These are phyloP conservation scores for Caradrina clavipalpis DNA, from an alignment of 2,888 invertebrate genomes.

Conservation along the genomic window DNA sequence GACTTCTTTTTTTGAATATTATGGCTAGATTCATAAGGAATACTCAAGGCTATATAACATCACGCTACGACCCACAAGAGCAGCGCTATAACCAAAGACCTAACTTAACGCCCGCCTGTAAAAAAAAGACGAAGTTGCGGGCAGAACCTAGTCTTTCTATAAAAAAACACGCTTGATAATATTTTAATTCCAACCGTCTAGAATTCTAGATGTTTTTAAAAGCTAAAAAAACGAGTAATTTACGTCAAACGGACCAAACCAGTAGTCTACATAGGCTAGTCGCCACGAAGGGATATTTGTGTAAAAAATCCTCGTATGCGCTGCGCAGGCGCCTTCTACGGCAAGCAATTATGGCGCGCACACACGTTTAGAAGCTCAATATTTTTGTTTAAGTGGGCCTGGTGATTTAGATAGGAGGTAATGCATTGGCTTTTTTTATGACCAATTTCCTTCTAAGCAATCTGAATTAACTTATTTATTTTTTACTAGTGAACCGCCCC, in stretches of 20 bases:
- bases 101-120: no score
- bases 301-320: slow-evolving; percentile 65
- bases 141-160: not conserved
- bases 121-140: no score
- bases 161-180: not conserved
- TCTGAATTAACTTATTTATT: no score
- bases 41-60: no score
- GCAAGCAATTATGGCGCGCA: slow-evolving; percentile 61
- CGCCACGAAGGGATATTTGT: slow-evolving; percentile 62
- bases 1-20: no score
- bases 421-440: not conserved
- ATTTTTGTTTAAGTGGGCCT: slow-evolving; percentile 47
- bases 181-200: not conserved
- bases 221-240: not conserved
- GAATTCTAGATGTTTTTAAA: slow-evolving; percentile 3
- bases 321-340: slow-evolving; percentile 64
- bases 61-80: no score
- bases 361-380: slow-evolving; percentile 53
- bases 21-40: no score
- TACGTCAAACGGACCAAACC: slow-evolving; percentile 22
- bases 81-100: no score
- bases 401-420: slow-evolving; percentile 33
- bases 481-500: no score
- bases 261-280: slow-evolving; percentile 52
- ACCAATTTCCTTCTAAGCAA: no score